A percentile compares a stretch with the other conserved stretches of the same genome.
These are phyloP conservation scores for Acropora yongei DNA, from an alignment of 64 coral and sea anemone genomes.

Conservation along the genomic window DNA sequence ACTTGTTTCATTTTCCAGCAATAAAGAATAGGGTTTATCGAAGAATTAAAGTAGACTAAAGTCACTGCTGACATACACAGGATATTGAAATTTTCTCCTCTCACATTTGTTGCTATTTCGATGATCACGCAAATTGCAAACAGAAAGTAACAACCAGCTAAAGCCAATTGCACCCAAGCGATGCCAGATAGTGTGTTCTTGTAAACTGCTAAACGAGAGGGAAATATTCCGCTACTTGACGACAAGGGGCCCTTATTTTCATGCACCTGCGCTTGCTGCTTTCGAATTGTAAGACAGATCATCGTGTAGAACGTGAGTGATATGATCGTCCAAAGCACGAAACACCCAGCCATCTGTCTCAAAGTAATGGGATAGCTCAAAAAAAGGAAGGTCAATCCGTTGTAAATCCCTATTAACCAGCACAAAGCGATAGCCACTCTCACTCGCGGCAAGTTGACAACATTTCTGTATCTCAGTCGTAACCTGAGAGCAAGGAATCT, in stretches of 20 bases:
- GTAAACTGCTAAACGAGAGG: not conserved
- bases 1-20: conserved; percentile 3
- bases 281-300: not conserved
- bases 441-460: not conserved
- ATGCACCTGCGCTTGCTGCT: not conserved
- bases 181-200: not conserved
- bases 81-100: not conserved
- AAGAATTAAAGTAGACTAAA: conserved; percentile 1
- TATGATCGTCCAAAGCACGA: not conserved
- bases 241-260: not conserved
- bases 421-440: not conserved
- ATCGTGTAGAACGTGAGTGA: not conserved
- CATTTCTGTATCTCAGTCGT: not conserved
- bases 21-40: conserved; percentile 14
- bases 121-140: not conserved
- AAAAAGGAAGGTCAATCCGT: not conserved
- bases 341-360: not conserved
- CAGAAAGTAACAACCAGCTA: not conserved
- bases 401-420: not conserved
- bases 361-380: not conserved
- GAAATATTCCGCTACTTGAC: not conserved
- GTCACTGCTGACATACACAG: not conserved
- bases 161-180: not conserved
- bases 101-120: not conserved
- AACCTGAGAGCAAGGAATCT: not conserved